Base-by-base conservation (phyloP, 2,888 invertebrate genomes). In the Drosophila atripex region DNA sequence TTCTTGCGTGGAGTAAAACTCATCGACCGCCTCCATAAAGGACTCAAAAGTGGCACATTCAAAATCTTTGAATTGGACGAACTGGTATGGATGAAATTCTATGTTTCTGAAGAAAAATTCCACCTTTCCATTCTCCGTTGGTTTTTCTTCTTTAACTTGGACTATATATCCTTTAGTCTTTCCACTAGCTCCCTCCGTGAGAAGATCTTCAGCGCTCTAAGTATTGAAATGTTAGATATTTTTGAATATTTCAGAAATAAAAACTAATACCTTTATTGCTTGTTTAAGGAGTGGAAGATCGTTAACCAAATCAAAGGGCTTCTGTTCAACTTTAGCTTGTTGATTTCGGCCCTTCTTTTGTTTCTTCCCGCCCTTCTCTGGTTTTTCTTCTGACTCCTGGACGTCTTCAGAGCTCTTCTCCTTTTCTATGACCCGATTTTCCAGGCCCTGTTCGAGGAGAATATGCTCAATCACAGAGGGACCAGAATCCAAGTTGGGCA, bases 1-100 rank as follows among this genome's bases (percentile, higher is more conserved):
- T 91, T 99, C 99, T 80, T 98, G 92, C 25, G 95, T 95, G 0
- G 99, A 99, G 92, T 95, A 99, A 92, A 97, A 99, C 89, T 99
- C 98, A 92, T 99, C 99, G 0, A 98, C 97, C 0, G 99, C 96
- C 70, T 94, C 92, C 91, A 97, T 96, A 88, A 98, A 98, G 1
- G 94, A 93, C 1, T 95, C 94, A 89, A 95, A 95, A 82, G 95
- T 94, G 28, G 93, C 91, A 71, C 92, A 92, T 0, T 95, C 94
- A 74, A 92, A 91, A 1, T 92, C 91, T 76, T 92, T 93, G 89
- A 95, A 94, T 88, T 99, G 98, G 1, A 93, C 92, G 89, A 96
- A 98, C 14, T 96, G 92, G 89, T 94, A 93, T 0, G 99, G 99
- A 92, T 99, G 98, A 92, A 98, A 99, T 91, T 99, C 99, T 87